Percentiles rank a stretch among this genome's conserved stretches.
Evolutionary conservation across 1,140 invertebrate genomes (phyloP).

Genomic region (Drosophila albomicans): DNA sequence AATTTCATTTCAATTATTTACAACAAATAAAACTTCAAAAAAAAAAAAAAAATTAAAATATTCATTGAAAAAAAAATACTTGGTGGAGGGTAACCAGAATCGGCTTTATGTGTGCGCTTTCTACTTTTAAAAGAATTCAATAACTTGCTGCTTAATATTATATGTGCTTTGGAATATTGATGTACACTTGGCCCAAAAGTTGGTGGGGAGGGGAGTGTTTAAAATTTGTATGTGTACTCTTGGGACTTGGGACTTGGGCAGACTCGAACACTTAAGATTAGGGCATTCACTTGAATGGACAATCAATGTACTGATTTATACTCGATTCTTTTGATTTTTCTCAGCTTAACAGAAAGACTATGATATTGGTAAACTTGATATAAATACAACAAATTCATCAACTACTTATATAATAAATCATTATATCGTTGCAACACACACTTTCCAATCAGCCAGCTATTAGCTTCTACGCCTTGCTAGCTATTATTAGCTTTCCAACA

Average conservation of each 20-base stretch:
- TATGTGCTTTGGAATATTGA: slow-evolving; percentile 70
- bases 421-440: slow-evolving; percentile 13
- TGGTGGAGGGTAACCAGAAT: slow-evolving; percentile 66
- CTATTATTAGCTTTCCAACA: slow-evolving; percentile 43
- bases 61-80: slow-evolving; percentile 1
- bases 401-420: slow-evolving; percentile 19
- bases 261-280: not conserved
- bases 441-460: slow-evolving; percentile 36
- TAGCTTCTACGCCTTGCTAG: slow-evolving; percentile 33
- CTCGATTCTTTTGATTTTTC: slow-evolving; percentile 28
- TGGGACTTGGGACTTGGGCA: not conserved
- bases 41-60: slow-evolving; percentile 9
- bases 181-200: slow-evolving; percentile 44
- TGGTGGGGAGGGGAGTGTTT: not conserved
- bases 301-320: slow-evolving; percentile 4
- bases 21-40: slow-evolving; percentile 23
- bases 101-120: slow-evolving; percentile 76
- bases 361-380: slow-evolving; percentile 46
- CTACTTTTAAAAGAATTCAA: slow-evolving; percentile 40
- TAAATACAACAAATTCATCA: slow-evolving; percentile 36
- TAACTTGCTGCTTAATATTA: slow-evolving; percentile 51
- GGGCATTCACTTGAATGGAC: not conserved
- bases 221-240: not conserved
- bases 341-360: slow-evolving; percentile 24
- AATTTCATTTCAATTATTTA: slow-evolving; percentile 85